Evolutionary conservation across 1,140 invertebrate genomes (phyloP).

Genomic region (Papilio machaon): DNA sequence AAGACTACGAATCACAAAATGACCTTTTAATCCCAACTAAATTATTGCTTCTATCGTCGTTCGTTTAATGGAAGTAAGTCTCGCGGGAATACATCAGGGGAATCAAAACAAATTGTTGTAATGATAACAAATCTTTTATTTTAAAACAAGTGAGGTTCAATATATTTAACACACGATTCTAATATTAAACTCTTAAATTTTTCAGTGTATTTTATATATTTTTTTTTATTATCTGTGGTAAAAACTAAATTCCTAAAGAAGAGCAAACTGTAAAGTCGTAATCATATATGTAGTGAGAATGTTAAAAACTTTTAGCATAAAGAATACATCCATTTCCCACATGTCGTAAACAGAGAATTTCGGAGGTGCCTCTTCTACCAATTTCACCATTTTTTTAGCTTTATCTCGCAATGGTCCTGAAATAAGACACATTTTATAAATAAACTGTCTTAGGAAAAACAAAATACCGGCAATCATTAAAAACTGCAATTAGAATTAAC

Average conservation of each 20-base stretch:
- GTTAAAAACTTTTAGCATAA: constrained; percentile 54
- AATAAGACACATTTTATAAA: constrained; percentile 40
- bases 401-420: constrained; percentile 61
- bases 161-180: not conserved
- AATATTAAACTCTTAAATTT: not conserved
- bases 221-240: not conserved
- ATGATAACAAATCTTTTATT: not conserved
- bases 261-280: constrained; percentile 61
- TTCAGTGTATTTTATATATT: not conserved
- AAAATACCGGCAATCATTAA: not conserved
- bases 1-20: not conserved
- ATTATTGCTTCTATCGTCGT: not conserved
- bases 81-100: not conserved
- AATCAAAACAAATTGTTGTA: not conserved
- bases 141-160: not conserved
- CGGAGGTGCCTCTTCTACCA: constrained; percentile 59
- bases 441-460: not conserved
- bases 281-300: constrained; percentile 57
- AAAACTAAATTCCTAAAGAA: constrained; percentile 44
- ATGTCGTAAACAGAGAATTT: constrained; percentile 66
- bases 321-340: constrained; percentile 58
- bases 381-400: constrained; percentile 58
- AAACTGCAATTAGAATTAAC: not conserved
- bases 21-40: not conserved
- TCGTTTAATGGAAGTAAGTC: not conserved